Evolutionary conservation across 2,113 vertebrate species (phyloP), one percentile per base, ranked within the genome.

Genomic region (Hypanus sabinus): DNA sequence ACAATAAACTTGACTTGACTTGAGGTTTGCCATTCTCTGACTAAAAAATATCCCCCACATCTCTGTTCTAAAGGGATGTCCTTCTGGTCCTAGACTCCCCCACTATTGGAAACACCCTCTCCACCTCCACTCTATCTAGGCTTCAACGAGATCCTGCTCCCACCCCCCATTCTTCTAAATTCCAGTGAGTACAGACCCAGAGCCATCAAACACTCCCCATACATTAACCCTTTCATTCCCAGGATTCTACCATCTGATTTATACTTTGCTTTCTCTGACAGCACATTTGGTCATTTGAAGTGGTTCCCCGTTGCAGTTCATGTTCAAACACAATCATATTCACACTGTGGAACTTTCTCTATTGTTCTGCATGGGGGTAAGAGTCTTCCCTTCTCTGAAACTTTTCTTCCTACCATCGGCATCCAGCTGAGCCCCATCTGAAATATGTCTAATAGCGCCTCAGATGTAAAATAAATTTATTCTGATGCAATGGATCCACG

Each of bases 381-480:
- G 20, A 18, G 33, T 36, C 36, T 68, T 36, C 68, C 65, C 65
- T 65, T 73, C 90, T 93, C 71, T 46, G 71, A 20, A 73, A 93
- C 5, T 24, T 73, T 73, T 27, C n/a, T 62, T 73, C 16, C 46
- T 93, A 70, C 22, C 46, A 33, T 16, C 73, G 36, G 18, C 36
- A 73, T 93, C 36, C 36, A 93, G 22, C 36, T 93, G 36, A 38
- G 38, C 70, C 71, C 24, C 33, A 46, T 93, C 24, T 73, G 68
- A 46, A 55, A 38, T 24, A 55, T 92, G 90, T 92, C 65, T 65
- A 38, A 92, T 46, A 93, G 73, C 73, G 73, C 38, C 91, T 38
- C 68, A 62, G 68, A 24, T 93, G 36, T 70, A 93, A 73, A 93
- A 93, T 73, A 73, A 93, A 55, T 93, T 73, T 93, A 93, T 93